These are phyloP conservation scores for Troides oblongomaculatus DNA, from an alignment of 2,888 invertebrate genomes.

Conservation along the genomic window DNA sequence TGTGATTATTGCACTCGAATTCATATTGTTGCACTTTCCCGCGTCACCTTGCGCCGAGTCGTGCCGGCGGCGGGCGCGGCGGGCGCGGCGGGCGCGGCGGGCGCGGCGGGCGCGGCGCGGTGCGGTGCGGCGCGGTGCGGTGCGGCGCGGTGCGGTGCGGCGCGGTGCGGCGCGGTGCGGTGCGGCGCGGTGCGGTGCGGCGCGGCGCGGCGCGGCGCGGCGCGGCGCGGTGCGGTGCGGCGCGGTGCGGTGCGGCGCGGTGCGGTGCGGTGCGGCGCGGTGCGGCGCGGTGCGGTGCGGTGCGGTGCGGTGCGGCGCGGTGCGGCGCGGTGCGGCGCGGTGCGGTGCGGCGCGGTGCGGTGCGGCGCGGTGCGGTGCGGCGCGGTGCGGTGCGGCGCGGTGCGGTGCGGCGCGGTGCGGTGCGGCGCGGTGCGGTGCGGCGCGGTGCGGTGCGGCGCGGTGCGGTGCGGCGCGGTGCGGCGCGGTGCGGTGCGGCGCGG, in stretches of 20 bases:
- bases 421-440: not conserved
- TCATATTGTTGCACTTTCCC: too few species aligned
- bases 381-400: not conserved
- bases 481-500: not conserved
- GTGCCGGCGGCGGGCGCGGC: not conserved
- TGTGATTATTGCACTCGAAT: too few species aligned
- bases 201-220: constrained; percentile 36
- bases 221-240: not conserved
- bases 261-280: too few species aligned
- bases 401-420: constrained; percentile 25
- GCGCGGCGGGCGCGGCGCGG: not conserved
- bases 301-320: constrained; percentile 18
- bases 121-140: not conserved
- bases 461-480: too few species aligned
- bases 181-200: not conserved
- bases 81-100: not conserved
- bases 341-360: not conserved
- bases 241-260: constrained; percentile 18
- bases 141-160: too few species aligned
- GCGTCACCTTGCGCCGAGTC: not conserved
- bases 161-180: too few species aligned
- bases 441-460: constrained; percentile 18
- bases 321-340: too few species aligned
- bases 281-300: not conserved
- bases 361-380: too few species aligned